Evolutionary conservation across 1,140 invertebrate genomes (phyloP), one percentile per base, ranked within the genome.

Genomic region (Drosophila leontia): DNA sequence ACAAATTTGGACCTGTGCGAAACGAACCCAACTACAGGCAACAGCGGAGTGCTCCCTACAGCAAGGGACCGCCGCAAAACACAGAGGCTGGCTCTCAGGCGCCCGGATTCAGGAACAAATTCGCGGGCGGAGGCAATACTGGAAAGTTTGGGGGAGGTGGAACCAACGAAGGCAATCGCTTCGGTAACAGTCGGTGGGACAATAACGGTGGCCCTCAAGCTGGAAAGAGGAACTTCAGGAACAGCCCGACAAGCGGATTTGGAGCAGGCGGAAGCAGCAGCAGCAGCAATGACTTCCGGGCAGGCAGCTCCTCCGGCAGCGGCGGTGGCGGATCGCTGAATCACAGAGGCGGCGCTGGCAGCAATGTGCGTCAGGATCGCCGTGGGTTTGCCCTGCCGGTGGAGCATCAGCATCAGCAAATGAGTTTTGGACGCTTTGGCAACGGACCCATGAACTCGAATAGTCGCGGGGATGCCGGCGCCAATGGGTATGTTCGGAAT

Each of bases 21-120:
- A 91, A 60, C 35, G 77, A 91, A 11, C 45, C 69, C 1, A 75
- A 47, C 39, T 75, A 78, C 26, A 78, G 82, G 79, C 69, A 59
- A 55, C 92, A 82, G 75, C 91, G 87, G 60, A 88, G 39, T 75
- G 85, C 81, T 3, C 92, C 93, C 7, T 93, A 92, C 35, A 69
- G 19, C 19, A 90, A 92, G 29, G 91, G 92, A 29, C 72, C 75
- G 32, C 67, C 77, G 44, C 75, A 78, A 45, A 78, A 23, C 44
- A 74, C 35, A 41, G 85, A 83, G 34, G 50, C 61, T 11, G 35
- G 58, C 23, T 32, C 26, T 29, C 64, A 47, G 12, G 26, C 3
- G 17, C 56, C 64, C 7, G 65, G 65, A 51, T 69, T 67, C 19
- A 81, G 80, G 42, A 90, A 90, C 39, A 88, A 78, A 60, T 90